Evolutionary conservation across 2,113 vertebrate genomes (phyloP).

Genomic region (Epinephelus cyanopodus): DNA sequence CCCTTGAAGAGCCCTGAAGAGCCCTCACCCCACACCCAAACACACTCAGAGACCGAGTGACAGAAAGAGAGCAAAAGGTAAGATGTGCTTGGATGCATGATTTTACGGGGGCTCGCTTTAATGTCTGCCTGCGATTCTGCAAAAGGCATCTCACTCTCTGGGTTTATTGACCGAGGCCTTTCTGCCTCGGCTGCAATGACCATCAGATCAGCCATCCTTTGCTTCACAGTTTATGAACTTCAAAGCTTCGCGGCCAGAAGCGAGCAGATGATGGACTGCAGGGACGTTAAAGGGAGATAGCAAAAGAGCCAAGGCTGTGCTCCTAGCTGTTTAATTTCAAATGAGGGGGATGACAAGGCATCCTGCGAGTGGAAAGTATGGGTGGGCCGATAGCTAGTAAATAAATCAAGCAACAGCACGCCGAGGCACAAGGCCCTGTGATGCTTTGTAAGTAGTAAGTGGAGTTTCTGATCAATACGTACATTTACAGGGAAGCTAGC

Average conservation of each 20-base stretch:
- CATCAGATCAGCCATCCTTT: slow-evolving; percentile 75
- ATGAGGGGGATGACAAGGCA: slow-evolving; percentile 62
- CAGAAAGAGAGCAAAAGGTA: slow-evolving; percentile 34
- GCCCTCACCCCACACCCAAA: slow-evolving; percentile 34
- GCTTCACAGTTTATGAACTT: slow-evolving; percentile 76
- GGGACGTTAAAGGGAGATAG: slow-evolving; percentile 55
- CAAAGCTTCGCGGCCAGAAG: slow-evolving; percentile 30
- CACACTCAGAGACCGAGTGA: slow-evolving; percentile 33
- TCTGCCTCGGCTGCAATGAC: slow-evolving; percentile 65
- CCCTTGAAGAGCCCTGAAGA: slow-evolving; percentile 27
- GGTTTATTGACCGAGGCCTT: slow-evolving; percentile 67
- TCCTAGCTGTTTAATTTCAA: slow-evolving; percentile 66
- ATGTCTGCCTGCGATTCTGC: slow-evolving; percentile 42
- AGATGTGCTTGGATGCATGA: slow-evolving; percentile 41
- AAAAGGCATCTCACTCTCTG: slow-evolving; percentile 57
- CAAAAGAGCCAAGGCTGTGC: slow-evolving; percentile 41
- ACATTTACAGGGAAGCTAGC: slow-evolving; percentile 35
- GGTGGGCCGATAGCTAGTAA: slow-evolving; percentile 29
- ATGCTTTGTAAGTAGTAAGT: slow-evolving; percentile 40
- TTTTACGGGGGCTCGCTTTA: slow-evolving; percentile 38
- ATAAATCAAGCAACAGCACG: slow-evolving; percentile 54
- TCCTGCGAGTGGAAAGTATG: slow-evolving; percentile 31
- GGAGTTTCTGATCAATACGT: slow-evolving; percentile 57
- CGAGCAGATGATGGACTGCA: slow-evolving; percentile 69
- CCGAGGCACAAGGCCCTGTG: slow-evolving; percentile 19